phyloP scores from a whole-genome alignment of 2,888 invertebrate species.

The Ornithoptera priamus region DNA sequence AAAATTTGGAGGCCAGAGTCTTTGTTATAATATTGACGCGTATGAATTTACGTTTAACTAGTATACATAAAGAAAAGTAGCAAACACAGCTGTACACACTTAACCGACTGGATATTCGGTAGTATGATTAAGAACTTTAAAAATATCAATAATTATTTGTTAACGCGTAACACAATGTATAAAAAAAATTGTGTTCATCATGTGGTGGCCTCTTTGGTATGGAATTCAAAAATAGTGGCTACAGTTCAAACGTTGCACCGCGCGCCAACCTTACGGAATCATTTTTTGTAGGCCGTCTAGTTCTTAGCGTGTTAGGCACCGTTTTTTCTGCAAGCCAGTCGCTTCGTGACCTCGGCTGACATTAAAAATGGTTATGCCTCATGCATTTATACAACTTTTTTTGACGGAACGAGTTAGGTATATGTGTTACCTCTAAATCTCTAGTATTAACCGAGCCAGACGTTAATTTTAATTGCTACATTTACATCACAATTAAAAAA shows the following conservation, averaged over 20 bases:
- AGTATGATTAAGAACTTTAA: no score
- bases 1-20: neutral
- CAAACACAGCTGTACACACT: neutral
- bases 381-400: conserved; percentile 55
- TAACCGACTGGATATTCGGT: neutral
- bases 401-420: conserved; percentile 39
- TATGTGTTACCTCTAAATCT: conserved; percentile 33
- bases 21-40: neutral
- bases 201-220: conserved; percentile 30
- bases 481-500: neutral
- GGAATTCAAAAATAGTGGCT: conserved; percentile 37
- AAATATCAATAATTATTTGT: neutral
- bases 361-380: conserved; percentile 65
- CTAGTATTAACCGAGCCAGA: conserved; percentile 22
- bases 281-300: conserved; percentile 69
- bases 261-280: conserved; percentile 49
- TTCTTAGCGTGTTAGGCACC: conserved; percentile 64
- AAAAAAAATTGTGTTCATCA: conserved; percentile 16
- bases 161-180: neutral
- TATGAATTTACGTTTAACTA: neutral
- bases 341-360: conserved; percentile 72
- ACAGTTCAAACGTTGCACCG: conserved; percentile 42
- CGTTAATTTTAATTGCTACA: conserved; percentile 2
- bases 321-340: conserved; percentile 62
- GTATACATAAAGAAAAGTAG: neutral